Evolutionary conservation across 2,888 invertebrate genomes (phyloP).

Genomic region (Mesorhabditis spiculigera): DNA sequence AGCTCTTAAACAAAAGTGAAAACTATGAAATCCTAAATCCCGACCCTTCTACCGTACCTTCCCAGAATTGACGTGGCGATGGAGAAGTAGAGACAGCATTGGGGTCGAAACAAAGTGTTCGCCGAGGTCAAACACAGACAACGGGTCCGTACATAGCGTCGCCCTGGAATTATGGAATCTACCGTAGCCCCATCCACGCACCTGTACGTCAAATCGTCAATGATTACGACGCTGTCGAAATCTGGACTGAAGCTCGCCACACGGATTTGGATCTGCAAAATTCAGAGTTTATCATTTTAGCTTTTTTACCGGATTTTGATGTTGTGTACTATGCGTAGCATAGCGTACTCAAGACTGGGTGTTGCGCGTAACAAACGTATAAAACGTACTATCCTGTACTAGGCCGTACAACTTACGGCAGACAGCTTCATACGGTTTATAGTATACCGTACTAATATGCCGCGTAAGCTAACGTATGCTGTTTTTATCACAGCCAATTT

Average conservation of each 20-base stretch:
- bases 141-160: slow-evolving; percentile 41
- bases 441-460: no score
- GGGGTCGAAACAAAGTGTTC: slow-evolving; percentile 47
- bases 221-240: slow-evolving; percentile 51
- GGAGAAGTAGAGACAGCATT: slow-evolving; percentile 44
- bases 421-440: no score
- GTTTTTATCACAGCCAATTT: no score
- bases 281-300: not conserved
- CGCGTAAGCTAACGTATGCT: no score
- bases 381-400: no score
- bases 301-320: not conserved
- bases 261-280: slow-evolving; percentile 44
- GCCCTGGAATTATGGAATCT: slow-evolving; percentile 24
- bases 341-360: no score
- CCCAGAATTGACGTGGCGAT: slow-evolving; percentile 46
- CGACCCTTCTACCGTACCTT: slow-evolving; percentile 24
- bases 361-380: no score
- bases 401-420: no score
- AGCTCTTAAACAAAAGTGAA: not conserved
- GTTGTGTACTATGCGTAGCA: not conserved
- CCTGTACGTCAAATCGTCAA: slow-evolving; percentile 51
- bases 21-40: not conserved
- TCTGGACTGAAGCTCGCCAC: slow-evolving; percentile 42
- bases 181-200: slow-evolving; percentile 17
- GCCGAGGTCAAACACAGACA: slow-evolving; percentile 50